Conservation (phyloP, 2,797 vertebrate species). For the Momotus momota region DNA sequence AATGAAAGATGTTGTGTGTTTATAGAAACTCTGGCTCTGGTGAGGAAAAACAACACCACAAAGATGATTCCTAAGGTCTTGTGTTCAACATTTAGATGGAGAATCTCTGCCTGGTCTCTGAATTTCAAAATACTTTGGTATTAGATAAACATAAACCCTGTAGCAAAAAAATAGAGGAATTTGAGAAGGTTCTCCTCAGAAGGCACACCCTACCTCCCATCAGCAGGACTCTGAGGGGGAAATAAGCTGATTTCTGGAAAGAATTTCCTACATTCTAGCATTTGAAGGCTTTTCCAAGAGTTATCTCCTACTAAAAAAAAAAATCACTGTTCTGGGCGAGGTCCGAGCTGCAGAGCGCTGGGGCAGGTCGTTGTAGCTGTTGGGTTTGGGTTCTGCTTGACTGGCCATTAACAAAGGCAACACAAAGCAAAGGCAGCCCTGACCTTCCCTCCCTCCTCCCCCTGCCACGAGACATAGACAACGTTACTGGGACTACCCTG, state of each 20-base stretch:
- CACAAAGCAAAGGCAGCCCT: neutral
- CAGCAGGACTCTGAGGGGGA: neutral
- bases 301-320: neutral
- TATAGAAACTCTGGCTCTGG: neutral
- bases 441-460: neutral
- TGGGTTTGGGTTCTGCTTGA: neutral
- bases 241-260: neutral
- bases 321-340: neutral
- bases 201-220: neutral
- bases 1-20: neutral
- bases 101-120: neutral
- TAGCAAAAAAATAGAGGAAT: neutral
- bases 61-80: neutral
- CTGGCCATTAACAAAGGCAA: neutral
- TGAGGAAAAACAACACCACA: neutral
- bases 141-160: neutral
- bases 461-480: neutral
- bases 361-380: neutral
- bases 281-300: neutral
- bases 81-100: neutral
- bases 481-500: neutral
- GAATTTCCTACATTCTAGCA: neutral
- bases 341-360: accelerated
- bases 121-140: neutral
- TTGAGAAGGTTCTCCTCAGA: neutral